Base-by-base conservation (phyloP, 2,797 vertebrate genomes). In the Poecilia picta region DNA sequence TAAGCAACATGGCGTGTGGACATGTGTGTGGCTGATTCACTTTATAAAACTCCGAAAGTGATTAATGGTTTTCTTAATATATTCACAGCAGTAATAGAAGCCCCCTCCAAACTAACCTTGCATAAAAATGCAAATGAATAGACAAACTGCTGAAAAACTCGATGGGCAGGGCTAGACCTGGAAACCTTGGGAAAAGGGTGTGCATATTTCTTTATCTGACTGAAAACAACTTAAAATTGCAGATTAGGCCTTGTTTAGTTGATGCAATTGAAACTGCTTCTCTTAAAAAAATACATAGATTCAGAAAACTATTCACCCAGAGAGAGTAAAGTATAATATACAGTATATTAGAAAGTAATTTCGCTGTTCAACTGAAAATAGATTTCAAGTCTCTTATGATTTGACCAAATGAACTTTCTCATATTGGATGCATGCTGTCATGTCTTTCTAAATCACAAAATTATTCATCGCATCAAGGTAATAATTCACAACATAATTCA, bases 61-160 rank as follows among this genome's bases (percentile, higher is more conserved):
- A 96, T 95, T 95, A 94, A 95, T 95, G 93, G 91, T 93, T 95
- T 95, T 93, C 92, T 92, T 95, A 95, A 95, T 95, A 91, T 95
- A 92, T 95, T 96, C 91, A 88, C 81, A 83, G 86, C 92, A 89
- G 91, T 92, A 94, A 95, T 92, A 93, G 88, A 90, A 95, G 93
- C 92, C 93, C 93, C 92, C 92, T 85, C 87, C 85, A 87, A 85
- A 92, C 92, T 94, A 95, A 94, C 93, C 93, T 95, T 95, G 93
- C 94, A 95, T 95, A 95, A 95, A 95, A 96, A 96, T 95, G 95
- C 94, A 94, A 96, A 96, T 95, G 90, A 94, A 92, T 89, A 85
- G 90, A 94, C 92, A 95, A 94, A 93, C 86, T 90, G 88, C 71
- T 43, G 85, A 81, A 94, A 85, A 85, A 91, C 85, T 92, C 82